phyloP scores from a whole-genome alignment of 1,140 invertebrate genomes.

The Melanaphis sacchari region DNA sequence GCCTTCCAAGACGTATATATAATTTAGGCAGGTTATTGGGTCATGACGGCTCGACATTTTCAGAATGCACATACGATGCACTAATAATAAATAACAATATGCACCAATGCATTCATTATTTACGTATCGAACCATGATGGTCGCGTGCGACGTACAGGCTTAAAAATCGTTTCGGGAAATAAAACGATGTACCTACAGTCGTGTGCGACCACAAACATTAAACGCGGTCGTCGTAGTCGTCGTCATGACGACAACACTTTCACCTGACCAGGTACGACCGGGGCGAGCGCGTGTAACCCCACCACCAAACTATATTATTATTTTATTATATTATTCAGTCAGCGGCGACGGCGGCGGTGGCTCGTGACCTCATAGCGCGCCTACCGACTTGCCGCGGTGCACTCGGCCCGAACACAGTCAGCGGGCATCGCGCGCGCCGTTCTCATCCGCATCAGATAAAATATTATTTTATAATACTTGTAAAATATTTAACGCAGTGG shows the following conservation, averaged over 20 bases:
- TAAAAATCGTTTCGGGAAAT: not conserved
- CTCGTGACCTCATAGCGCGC: conserved; percentile 21
- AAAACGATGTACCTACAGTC: not conserved
- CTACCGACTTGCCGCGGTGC: not conserved
- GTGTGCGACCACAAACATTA: not conserved
- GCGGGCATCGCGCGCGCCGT: not conserved
- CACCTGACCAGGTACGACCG: conserved; percentile 35
- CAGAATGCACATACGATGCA: not conserved
- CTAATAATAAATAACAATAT: not conserved
- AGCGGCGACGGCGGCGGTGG: not conserved
- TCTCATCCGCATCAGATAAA: not conserved
- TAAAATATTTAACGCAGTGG: not conserved
- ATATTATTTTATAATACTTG: not conserved
- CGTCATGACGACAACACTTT: conserved; percentile 24
- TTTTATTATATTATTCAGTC: not conserved
- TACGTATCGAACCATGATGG: not conserved
- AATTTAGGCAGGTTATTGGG: not conserved
- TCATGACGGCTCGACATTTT: not conserved
- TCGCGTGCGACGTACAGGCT: not conserved
- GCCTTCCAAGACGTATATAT: not conserved
- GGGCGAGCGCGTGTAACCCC: conserved; percentile 16
- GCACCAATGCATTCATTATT: not conserved
- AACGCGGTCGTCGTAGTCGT: not conserved
- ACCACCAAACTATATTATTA: not conserved
- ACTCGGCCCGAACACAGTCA: conserved; percentile 15